Conservation (phyloP, 2,113 vertebrate species). For the Melanostigma gelatinosum region DNA sequence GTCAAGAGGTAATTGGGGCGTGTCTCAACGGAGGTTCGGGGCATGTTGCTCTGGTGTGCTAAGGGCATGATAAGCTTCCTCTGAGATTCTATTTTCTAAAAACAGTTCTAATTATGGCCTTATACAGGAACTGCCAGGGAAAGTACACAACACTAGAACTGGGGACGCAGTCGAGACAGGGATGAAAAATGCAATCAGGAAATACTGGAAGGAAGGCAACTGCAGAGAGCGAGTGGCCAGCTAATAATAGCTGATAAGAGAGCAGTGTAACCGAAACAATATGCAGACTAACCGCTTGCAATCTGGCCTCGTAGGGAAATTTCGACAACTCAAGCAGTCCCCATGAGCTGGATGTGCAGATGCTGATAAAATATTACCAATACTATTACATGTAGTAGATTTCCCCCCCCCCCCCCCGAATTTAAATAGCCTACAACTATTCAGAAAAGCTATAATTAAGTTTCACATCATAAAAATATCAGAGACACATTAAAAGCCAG, state of each 20-base stretch:
- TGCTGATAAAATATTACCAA: constrained; percentile 39
- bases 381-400: constrained; percentile 37
- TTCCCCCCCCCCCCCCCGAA: not conserved
- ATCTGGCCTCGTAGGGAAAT: constrained; percentile 60
- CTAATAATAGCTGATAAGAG: constrained; percentile 81
- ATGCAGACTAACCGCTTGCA: constrained; percentile 60
- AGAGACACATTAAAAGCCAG: constrained; percentile 26
- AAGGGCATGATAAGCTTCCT: constrained; percentile 55
- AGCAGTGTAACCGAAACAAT: constrained; percentile 71
- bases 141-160: constrained; percentile 58
- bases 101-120: constrained; percentile 54
- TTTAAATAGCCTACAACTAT: constrained; percentile 8
- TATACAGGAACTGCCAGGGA: constrained; percentile 54
- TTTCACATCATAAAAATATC: constrained; percentile 32
- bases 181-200: constrained; percentile 77
- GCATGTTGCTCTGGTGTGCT: constrained; percentile 41
- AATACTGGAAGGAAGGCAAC: constrained; percentile 77
- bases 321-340: constrained; percentile 31
- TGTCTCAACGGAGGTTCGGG: constrained; percentile 51
- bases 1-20: constrained; percentile 61
- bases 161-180: constrained; percentile 44
- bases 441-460: constrained; percentile 26
- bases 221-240: constrained; percentile 58
- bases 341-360: constrained; percentile 33
- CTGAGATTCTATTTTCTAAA: constrained; percentile 53